Evolutionary conservation across 2,113 vertebrate species (phyloP), one percentile per base, ranked within the genome.

Genomic region (Xiphorhynchus elegans): DNA sequence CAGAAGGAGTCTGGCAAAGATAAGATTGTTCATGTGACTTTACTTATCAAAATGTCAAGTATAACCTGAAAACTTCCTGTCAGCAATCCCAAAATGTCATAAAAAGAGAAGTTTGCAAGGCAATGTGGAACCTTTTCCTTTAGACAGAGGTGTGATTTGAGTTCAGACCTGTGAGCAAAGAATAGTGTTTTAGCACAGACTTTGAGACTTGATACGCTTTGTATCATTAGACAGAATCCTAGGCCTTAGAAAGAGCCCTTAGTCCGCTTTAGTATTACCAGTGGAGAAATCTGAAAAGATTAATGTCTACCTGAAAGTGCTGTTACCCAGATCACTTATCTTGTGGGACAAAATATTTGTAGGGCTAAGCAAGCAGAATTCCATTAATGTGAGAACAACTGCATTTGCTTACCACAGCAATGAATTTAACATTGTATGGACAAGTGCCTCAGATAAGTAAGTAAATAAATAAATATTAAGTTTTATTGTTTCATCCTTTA

Each of bases 41-140:
- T 84, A 76, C 81, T 94, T 90, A 78, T 84, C 89, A 94, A 97
- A 97, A 97, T 97, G 91, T 94, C 94, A 97, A 80, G 64, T 70
- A 92, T 82, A 97, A 95, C 86, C 79, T 93, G 89, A 87, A 95
- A 93, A 92, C 37, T 87, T 90, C 67, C 82, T 95, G 73, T 83
- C 82, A 96, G 82, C 73, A 84, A 58, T 95, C 73, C 50, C 37
- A 90, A 94, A 96, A 97, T 96, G 85, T 94, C 94, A 96, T 50
- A 40, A 58, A 89, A 76, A 75, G 12, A 77, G 75, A 91, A 33
- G n/a, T 44, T 87, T 94, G 68, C 55, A 52, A 92, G 85, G 58
- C 66, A 93, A 85, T 35, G 39, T 13, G 69, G 64, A 94, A 90
- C 47, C 73, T 96, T 95, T 91, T 76, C 66, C n/a, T 85, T 87